phyloP scores from a whole-genome alignment of 2,113 vertebrate genomes.

The Pelecanus crispus region DNA sequence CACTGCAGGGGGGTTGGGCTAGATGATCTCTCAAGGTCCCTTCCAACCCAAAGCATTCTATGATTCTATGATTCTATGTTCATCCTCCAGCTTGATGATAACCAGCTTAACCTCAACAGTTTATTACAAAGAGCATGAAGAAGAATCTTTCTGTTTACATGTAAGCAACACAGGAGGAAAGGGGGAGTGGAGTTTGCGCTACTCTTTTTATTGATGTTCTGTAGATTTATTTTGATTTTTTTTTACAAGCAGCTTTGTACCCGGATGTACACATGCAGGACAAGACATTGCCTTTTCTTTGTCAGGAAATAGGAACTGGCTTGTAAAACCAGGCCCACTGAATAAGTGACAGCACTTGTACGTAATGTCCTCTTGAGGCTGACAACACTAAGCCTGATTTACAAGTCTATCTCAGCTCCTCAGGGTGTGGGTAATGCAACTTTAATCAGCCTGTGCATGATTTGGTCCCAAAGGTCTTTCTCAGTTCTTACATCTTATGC shows the following conservation, averaged over 20 bases:
- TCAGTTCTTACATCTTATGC: not conserved
- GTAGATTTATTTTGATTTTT: not conserved
- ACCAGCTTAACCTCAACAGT: not conserved
- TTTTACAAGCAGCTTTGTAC: not conserved
- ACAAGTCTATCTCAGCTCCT: not conserved
- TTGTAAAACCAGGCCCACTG: not conserved
- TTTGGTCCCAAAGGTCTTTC: slow-evolving; percentile 22
- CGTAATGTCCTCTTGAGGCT: not conserved
- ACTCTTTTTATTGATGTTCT: not conserved
- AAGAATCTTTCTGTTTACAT: not conserved
- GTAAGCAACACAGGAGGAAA: not conserved
- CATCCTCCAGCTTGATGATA: not conserved
- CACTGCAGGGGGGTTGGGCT: too few relatives aligned
- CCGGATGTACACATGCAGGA: not conserved
- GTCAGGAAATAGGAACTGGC: not conserved
- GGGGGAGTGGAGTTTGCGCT: not conserved
- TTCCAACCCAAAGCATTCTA: too few relatives aligned
- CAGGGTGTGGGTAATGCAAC: not conserved
- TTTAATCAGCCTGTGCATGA: not conserved
- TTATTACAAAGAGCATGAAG: not conserved
- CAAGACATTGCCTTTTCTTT: not conserved
- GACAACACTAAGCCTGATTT: not conserved
- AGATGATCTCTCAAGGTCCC: too few relatives aligned
- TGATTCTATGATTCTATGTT: too few relatives aligned
- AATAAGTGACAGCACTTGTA: not conserved